A percentile compares a stretch with the other conserved stretches of the same genome.
Conservation (phyloP, 1,140 invertebrate genomes). For the Trachelipus rathkii region DNA sequence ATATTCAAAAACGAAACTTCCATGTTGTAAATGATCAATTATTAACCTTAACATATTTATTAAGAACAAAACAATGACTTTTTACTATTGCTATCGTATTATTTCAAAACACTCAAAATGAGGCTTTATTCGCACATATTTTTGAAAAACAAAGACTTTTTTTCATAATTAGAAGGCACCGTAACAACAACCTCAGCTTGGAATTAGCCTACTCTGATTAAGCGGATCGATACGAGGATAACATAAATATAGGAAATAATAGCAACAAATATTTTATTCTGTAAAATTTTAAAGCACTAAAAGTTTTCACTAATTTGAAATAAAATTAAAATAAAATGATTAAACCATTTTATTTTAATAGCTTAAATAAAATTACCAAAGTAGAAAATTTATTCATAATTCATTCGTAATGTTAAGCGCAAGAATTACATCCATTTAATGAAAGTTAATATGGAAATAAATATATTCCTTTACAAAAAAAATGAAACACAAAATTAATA, state of each 20-base stretch:
- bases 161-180: conserved; percentile 4
- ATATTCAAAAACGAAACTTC: neutral
- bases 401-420: neutral
- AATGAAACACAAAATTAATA: neutral
- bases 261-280: neutral
- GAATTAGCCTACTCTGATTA: conserved; percentile 8
- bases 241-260: neutral
- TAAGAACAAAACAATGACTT: neutral
- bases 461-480: neutral
- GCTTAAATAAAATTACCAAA: neutral
- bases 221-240: conserved; percentile 9
- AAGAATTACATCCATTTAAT: neutral
- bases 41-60: neutral
- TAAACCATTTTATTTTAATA: neutral
- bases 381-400: neutral
- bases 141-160: neutral
- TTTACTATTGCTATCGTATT: neutral
- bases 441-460: too few relatives aligned
- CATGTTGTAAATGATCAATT: neutral
- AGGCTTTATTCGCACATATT: neutral
- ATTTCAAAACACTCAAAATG: neutral
- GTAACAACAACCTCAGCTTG: neutral
- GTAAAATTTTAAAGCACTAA: neutral
- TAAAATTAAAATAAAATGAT: neutral
- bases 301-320: neutral